A percentile compares a stretch with the other conserved stretches of the same genome.
These are phyloP conservation scores for Bungarus multicinctus DNA, from an alignment of 2,113 vertebrate genomes.

Conservation along the genomic window DNA sequence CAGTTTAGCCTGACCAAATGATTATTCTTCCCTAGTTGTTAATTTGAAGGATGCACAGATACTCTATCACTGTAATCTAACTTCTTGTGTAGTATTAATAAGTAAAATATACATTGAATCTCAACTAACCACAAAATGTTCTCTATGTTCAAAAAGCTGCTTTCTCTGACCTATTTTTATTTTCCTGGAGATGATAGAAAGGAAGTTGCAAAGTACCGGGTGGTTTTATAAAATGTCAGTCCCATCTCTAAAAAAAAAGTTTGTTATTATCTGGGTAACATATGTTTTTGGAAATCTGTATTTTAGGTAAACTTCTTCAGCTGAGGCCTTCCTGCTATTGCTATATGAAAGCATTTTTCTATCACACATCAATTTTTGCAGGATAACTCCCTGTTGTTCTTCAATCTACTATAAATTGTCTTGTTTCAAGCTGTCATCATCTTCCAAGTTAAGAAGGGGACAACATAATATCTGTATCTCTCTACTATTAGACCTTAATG, in stretches of 20 bases:
- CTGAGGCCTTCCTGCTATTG: background rate
- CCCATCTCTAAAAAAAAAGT: background rate
- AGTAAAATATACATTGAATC: background rate
- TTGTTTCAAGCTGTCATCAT: background rate
- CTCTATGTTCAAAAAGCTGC: background rate
- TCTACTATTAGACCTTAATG: background rate
- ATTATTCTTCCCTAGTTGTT: background rate
- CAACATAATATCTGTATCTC: background rate
- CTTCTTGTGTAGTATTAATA: background rate
- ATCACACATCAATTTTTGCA: background rate
- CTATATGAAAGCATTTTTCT: background rate
- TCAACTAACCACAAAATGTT: fast-evolving
- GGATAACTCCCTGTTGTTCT: background rate
- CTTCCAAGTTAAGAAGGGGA: background rate
- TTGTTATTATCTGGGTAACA: background rate
- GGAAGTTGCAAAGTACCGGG: background rate
- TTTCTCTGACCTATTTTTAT: background rate
- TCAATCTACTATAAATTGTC: background rate
- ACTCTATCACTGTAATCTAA: background rate
- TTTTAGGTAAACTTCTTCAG: background rate
- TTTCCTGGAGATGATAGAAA: background rate
- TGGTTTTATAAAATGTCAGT: background rate
- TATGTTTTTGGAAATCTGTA: background rate
- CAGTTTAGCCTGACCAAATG: background rate
- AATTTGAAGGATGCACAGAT: background rate